phyloP scores from a whole-genome alignment of 2,888 invertebrate genomes.

The Didymodactylos carnosus region DNA sequence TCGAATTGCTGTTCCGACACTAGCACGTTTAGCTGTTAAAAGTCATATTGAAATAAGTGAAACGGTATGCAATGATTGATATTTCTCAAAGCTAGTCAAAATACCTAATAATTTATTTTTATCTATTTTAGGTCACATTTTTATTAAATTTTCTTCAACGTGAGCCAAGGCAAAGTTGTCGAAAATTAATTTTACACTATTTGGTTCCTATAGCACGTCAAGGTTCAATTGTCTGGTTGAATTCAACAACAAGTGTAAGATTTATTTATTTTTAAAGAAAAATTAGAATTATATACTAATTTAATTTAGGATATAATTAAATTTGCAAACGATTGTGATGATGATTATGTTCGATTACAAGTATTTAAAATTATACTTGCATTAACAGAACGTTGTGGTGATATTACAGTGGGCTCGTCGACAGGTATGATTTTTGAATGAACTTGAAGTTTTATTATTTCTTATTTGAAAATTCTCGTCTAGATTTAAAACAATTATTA shows the following conservation, averaged over 20 bases:
- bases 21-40: not conserved
- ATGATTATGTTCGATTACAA: not conserved
- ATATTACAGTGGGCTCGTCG: not conserved
- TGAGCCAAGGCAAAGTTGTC: not conserved
- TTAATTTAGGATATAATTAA: not conserved
- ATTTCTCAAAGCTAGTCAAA: too few relatives aligned
- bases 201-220: not conserved
- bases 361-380: not conserved
- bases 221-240: not conserved
- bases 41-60: not conserved
- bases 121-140: not conserved
- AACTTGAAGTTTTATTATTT: too few relatives aligned
- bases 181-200: not conserved
- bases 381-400: not conserved
- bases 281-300: not conserved
- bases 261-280: not conserved
- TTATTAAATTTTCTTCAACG: not conserved
- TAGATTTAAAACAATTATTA: not conserved
- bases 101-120: not conserved
- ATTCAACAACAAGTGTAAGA: not conserved
- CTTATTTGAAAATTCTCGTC: not conserved
- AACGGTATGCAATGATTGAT: not conserved
- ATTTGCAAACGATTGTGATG: not conserved
- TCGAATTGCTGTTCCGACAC: not conserved
- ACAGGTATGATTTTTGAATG: too few relatives aligned